A percentile compares a stretch with the other conserved stretches of the same genome.
These are phyloP conservation scores for Willisornis vidua DNA, from an alignment of 2,113 vertebrate genomes.

Conservation along the genomic window DNA sequence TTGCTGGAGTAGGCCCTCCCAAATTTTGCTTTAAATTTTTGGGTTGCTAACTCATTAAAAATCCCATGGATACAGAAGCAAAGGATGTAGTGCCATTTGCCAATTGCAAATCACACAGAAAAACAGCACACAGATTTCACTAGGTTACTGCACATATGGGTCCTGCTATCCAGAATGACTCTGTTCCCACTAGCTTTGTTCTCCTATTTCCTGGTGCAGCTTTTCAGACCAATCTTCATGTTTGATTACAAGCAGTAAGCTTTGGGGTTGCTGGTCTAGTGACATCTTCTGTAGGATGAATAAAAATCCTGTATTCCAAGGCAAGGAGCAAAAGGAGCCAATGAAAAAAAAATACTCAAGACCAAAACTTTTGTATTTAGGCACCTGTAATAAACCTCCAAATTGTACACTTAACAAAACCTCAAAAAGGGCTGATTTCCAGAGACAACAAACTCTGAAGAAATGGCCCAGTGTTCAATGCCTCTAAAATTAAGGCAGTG, in stretches of 20 bases:
- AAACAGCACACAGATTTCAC: not conserved
- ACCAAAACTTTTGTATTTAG: not conserved
- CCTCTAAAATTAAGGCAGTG: not conserved
- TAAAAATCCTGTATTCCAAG: not conserved
- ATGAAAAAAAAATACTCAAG: not conserved
- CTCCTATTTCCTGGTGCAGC: not conserved
- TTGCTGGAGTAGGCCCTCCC: not conserved
- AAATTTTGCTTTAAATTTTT: not conserved
- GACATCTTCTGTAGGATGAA: not conserved
- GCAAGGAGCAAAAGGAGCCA: not conserved
- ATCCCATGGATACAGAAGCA: not conserved
- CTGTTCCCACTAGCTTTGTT: not conserved
- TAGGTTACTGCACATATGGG: not conserved
- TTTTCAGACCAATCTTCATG: not conserved
- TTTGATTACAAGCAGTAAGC: not conserved
- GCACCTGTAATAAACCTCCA: not conserved
- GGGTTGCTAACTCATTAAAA: not conserved
- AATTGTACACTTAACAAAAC: not conserved
- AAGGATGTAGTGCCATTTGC: not conserved
- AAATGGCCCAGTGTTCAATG: not conserved
- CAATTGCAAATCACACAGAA: not conserved
- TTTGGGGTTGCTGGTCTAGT: not conserved
- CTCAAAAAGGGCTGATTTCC: not conserved
- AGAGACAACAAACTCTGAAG: not conserved
- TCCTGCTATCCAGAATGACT: not conserved